A percentile compares a stretch with the other conserved stretches of the same genome.
Conservation (phyloP, 2,113 vertebrate species). For the Orientallactaga bullata region DNA sequence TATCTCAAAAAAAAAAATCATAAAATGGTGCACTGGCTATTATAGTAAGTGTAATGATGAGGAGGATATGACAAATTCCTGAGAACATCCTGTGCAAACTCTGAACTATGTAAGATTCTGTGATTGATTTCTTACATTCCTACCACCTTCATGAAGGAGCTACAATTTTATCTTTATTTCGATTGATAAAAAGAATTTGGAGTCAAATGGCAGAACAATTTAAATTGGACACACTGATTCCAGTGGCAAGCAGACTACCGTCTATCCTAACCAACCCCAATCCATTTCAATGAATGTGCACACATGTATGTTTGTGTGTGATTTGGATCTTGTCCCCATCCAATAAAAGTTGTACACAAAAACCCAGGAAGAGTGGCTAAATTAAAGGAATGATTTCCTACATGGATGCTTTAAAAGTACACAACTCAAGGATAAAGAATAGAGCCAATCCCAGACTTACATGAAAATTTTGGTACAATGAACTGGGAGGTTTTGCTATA, state of each 20-base stretch:
- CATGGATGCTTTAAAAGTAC: not conserved
- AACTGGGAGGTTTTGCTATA: not conserved
- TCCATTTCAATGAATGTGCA: too few relatives aligned
- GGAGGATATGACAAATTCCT: not conserved
- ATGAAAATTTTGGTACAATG: not conserved
- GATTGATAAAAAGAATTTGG: not conserved
- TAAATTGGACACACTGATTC: not conserved
- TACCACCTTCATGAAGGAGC: not conserved
- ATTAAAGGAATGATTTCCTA: constrained; percentile 34
- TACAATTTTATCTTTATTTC: not conserved
- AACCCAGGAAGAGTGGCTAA: not conserved
- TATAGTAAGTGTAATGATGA: not conserved
- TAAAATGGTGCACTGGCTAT: not conserved
- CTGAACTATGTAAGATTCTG: too few relatives aligned
- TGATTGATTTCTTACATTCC: too few relatives aligned
- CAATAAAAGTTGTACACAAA: not conserved
- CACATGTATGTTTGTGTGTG: too few relatives aligned
- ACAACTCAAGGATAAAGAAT: not conserved
- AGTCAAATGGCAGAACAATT: not conserved
- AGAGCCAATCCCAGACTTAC: not conserved
- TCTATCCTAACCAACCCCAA: not conserved
- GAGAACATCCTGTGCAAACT: too few relatives aligned
- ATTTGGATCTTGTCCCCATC: too few relatives aligned
- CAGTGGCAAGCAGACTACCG: not conserved
- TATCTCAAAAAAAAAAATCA: too few relatives aligned